Evolutionary conservation across 2,113 vertebrate genomes (phyloP).

Genomic region (Dinomys branickii): DNA sequence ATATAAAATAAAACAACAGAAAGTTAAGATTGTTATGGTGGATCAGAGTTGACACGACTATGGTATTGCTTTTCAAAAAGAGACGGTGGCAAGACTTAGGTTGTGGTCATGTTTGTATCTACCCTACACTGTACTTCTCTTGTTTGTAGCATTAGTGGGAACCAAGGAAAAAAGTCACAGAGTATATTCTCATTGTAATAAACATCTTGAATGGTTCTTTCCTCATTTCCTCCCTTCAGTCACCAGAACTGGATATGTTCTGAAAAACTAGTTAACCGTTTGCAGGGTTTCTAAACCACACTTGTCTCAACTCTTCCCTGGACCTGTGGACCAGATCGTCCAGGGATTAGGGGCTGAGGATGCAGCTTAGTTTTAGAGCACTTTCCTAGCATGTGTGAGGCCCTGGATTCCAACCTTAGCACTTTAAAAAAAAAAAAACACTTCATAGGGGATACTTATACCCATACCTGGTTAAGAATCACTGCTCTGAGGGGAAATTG

Average conservation of each 20-base stretch:
- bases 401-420: background rate
- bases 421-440: background rate
- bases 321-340: background rate
- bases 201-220: slow-evolving; percentile 4
- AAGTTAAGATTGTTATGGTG: background rate
- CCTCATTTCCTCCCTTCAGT: background rate
- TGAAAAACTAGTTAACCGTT: background rate
- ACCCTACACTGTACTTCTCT: background rate
- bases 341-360: background rate
- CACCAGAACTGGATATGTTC: slow-evolving; percentile 27
- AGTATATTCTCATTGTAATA: background rate
- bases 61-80: background rate
- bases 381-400: background rate
- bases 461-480: background rate
- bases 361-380: background rate
- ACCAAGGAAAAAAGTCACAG: background rate
- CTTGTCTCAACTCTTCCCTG: background rate
- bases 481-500: background rate
- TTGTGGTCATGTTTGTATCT: background rate
- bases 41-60: background rate
- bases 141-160: background rate
- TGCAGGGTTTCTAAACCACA: background rate
- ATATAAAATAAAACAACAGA: background rate
- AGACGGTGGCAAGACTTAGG: background rate
- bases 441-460: background rate